phyloP scores from a whole-genome alignment of 2,797 vertebrate genomes.

The Setipinna tenuifilis region DNA sequence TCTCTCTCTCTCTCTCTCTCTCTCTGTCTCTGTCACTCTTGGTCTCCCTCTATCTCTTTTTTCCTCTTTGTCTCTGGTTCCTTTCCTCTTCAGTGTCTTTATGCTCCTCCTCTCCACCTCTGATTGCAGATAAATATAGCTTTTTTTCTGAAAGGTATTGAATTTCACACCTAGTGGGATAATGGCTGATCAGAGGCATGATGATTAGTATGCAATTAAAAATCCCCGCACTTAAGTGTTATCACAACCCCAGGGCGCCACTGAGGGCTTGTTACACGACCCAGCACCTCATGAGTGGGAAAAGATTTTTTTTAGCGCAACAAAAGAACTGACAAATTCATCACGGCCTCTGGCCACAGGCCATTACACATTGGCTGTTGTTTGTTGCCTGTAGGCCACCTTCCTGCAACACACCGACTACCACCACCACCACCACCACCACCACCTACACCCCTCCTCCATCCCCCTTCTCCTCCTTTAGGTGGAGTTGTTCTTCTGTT shows the following conservation, averaged over 20 bases:
- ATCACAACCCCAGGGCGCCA: neutral
- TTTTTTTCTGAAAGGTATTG: constrained; percentile 58
- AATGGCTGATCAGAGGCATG: constrained; percentile 70
- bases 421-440: neutral
- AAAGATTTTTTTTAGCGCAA: neutral
- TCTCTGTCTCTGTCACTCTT: constrained; percentile 29
- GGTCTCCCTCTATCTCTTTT: constrained; percentile 41
- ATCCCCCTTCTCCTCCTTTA: constrained; percentile 40
- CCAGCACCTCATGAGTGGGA: neutral
- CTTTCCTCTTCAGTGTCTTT: constrained; percentile 33
- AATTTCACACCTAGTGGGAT: constrained; percentile 73
- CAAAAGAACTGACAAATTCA: neutral
- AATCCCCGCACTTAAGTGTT: constrained; percentile 51
- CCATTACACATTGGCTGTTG: neutral
- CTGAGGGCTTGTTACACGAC: neutral
- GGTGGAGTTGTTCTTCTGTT: constrained; percentile 69
- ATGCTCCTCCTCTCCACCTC: constrained; percentile 48
- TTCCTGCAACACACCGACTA: neutral
- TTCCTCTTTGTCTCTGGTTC: constrained; percentile 38
- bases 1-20: constrained; percentile 22
- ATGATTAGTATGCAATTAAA: constrained; percentile 75
- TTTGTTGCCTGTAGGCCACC: neutral
- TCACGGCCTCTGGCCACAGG: neutral
- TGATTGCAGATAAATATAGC: constrained; percentile 41
- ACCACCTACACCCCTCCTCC: neutral